A percentile compares a stretch with the other conserved stretches of the same genome.
phyloP scores from a whole-genome alignment of 2,797 vertebrate species.

The Channallabes apus region DNA sequence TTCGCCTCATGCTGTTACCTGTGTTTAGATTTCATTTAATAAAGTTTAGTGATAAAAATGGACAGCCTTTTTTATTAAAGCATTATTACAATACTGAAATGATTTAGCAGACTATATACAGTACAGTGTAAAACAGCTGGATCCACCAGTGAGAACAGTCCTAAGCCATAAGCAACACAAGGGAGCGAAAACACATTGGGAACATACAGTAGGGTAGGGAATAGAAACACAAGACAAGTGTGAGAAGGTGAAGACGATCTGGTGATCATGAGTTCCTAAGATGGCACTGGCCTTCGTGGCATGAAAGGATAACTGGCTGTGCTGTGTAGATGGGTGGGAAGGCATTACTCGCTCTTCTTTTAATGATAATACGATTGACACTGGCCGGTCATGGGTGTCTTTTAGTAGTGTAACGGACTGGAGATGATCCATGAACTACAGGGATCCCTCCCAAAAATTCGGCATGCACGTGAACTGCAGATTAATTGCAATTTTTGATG shows the following conservation, averaged over 20 bases:
- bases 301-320: too few relatives aligned
- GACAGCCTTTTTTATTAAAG: not conserved
- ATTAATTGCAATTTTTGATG: too few relatives aligned
- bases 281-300: not conserved
- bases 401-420: too few relatives aligned
- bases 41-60: not conserved
- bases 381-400: not conserved
- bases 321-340: not conserved
- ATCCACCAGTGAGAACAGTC: not conserved
- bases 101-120: not conserved
- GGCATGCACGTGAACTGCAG: too few relatives aligned
- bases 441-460: too few relatives aligned
- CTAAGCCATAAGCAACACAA: not conserved
- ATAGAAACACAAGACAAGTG: not conserved
- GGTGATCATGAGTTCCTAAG: not conserved
- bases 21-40: not conserved
- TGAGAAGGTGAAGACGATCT: not conserved
- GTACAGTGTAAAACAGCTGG: not conserved
- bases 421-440: too few relatives aligned
- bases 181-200: too few relatives aligned
- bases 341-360: not conserved
- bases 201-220: not conserved
- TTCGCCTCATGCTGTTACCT: not conserved
- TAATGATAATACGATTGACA: not conserved
- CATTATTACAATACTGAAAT: not conserved